These are phyloP conservation scores for Osmerus eperlanus DNA, from an alignment of 2,113 vertebrate genomes.

Conservation along the genomic window DNA sequence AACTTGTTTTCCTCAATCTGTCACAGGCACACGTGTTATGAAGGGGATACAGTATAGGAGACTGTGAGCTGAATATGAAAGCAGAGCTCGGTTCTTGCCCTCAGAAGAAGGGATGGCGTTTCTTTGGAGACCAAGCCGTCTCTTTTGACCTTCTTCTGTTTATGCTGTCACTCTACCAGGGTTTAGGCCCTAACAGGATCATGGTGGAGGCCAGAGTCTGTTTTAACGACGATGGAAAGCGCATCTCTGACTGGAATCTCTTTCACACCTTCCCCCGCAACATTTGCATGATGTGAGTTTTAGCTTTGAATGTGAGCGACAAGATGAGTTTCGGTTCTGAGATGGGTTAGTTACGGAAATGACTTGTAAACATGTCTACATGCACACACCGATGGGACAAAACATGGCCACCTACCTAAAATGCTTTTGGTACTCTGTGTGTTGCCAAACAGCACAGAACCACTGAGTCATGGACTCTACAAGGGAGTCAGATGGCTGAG, in stretches of 20 bases:
- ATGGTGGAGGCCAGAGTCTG: no score
- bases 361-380: no score
- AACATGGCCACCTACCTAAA: no score
- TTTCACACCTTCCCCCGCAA: constrained; percentile 55
- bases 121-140: not conserved
- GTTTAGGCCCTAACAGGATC: constrained; percentile 40
- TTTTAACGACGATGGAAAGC: not conserved
- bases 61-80: not conserved
- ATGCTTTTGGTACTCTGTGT: no score
- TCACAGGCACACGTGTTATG: not conserved
- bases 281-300: constrained; percentile 40
- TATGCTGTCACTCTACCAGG: constrained; percentile 11
- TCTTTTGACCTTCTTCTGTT: constrained; percentile 27
- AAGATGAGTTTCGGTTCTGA: no score
- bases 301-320: constrained; percentile 32
- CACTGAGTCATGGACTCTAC: no score
- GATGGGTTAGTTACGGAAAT: no score
- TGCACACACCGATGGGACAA: no score
- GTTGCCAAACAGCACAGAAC: no score
- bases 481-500: no score
- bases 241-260: constrained; percentile 43
- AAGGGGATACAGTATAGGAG: not conserved
- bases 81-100: not conserved
- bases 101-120: not conserved
- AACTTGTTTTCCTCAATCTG: constrained; percentile 11